Evolutionary conservation across 2,113 vertebrate species (phyloP).

Genomic region (Myrmecophaga tridactyla): DNA sequence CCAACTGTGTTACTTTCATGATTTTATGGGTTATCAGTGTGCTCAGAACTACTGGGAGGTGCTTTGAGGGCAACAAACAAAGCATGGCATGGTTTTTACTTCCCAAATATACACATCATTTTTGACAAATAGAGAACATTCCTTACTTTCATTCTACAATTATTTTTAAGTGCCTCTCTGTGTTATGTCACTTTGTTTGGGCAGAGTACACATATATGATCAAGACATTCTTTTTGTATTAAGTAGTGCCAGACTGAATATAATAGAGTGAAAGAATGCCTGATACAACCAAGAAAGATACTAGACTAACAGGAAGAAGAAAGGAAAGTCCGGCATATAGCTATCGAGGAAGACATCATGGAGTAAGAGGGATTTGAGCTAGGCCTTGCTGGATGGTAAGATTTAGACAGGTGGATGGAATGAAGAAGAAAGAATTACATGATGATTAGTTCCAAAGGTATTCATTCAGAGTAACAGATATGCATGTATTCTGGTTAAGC

Average conservation of each 20-base stretch:
- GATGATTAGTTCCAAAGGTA: neutral
- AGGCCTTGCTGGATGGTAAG: neutral
- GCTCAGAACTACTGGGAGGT: neutral
- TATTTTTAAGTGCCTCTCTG: neutral
- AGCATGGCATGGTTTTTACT: neutral
- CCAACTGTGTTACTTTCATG: neutral
- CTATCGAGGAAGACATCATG: neutral
- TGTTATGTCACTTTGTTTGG: neutral
- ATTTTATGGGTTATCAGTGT: neutral
- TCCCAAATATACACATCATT: neutral
- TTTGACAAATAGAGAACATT: neutral
- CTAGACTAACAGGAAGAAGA: neutral
- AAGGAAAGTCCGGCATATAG: neutral
- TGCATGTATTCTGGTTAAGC: neutral
- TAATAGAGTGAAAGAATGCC: neutral
- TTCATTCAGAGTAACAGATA: neutral
- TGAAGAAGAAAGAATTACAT: neutral
- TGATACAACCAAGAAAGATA: neutral
- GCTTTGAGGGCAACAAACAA: neutral
- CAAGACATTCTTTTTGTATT: neutral
- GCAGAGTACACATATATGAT: neutral
- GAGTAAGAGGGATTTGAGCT: neutral
- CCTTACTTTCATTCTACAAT: neutral
- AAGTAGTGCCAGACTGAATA: neutral
- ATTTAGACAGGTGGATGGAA: neutral